Evolutionary conservation across 2,888 invertebrate species (phyloP), one percentile per base, ranked within the genome.

Genomic region (Conomelus anceps): DNA sequence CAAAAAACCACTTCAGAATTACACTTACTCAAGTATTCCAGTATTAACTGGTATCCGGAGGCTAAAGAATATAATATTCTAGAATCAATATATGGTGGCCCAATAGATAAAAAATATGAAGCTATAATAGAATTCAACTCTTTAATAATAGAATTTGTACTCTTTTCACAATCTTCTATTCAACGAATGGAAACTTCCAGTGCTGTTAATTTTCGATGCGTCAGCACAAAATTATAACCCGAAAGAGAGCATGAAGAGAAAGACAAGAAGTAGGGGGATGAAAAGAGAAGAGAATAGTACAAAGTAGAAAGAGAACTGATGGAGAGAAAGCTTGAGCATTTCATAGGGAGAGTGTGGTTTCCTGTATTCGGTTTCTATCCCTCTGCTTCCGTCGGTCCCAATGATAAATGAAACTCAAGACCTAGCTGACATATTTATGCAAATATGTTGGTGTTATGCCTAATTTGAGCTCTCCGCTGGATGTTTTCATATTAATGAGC

Each of bases 401-500:
- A 29, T 86, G 86, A 86, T 86, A 86, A 86, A 86, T 86, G 86
- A 24, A 86, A 86, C 86, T 86, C 86, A 86, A 86, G 86, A 86
- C 24, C 86, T 86, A 22, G 86, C 63, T 86, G 90, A 89, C 90
- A 90, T 90, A 90, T 91, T 91, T 91, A 91, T 91, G 91, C 89
- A 90, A 91, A 91, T 90, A 90, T 90, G 90, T 90, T 90, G 89
- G 90, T 90, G 91, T 90, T 90, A 91, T 91, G 91, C 90, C 90
- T 91, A 91, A 91, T 91, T 91, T 90, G 90, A 90, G 90, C 90
- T 88, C 88, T 90, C 90, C 89, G 89, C 23, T 85, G 88, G 84
- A 89, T 88, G 88, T 87, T 85, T 88, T 89, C 90, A 89, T 89
- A 90, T 89, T 89, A 89, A 89, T 90, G 87, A 88, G 86, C 89